Conservation (phyloP, 2,113 vertebrate genomes). For the Lycaon pictus region DNA sequence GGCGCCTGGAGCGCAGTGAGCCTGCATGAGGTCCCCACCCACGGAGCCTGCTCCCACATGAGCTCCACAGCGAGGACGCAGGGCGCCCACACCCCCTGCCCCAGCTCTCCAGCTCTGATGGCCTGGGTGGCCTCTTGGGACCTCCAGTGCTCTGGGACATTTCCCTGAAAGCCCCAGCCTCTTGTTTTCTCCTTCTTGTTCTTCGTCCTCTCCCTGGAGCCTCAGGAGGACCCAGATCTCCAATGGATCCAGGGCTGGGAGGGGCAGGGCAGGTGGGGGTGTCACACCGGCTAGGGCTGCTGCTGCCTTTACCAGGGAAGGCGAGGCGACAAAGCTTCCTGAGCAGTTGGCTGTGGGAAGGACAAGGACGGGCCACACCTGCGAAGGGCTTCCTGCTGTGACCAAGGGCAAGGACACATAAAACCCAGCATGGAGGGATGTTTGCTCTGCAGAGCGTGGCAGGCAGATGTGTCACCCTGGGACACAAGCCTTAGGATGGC, state of each 20-base stretch:
- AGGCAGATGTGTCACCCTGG: too few species aligned
- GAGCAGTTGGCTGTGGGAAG: background rate
- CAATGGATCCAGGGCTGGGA: background rate
- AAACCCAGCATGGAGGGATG: background rate
- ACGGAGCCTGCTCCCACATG: rapidly evolving
- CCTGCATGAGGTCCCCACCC: rapidly evolving
- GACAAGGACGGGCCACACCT: rapidly evolving
- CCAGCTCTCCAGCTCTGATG: rapidly evolving
- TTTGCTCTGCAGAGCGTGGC: background rate
- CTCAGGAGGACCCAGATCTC: background rate
- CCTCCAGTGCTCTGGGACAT: background rate
- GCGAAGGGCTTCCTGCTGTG: rapidly evolving
- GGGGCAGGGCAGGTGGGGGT: rapidly evolving
- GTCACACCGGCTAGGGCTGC: background rate
- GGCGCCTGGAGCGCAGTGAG: rapidly evolving
- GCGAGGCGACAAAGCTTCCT: background rate
- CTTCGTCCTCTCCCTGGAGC: background rate
- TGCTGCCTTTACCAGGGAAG: background rate
- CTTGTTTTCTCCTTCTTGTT: background rate
- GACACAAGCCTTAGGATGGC: background rate
- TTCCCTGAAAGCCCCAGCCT: background rate
- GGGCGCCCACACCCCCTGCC: rapidly evolving
- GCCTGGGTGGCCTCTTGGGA: background rate
- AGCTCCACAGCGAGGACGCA: background rate
- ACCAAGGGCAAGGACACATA: background rate